Evolutionary conservation across 1,140 invertebrate species (phyloP).

Genomic region (Zaprionus ghesquierei): DNA sequence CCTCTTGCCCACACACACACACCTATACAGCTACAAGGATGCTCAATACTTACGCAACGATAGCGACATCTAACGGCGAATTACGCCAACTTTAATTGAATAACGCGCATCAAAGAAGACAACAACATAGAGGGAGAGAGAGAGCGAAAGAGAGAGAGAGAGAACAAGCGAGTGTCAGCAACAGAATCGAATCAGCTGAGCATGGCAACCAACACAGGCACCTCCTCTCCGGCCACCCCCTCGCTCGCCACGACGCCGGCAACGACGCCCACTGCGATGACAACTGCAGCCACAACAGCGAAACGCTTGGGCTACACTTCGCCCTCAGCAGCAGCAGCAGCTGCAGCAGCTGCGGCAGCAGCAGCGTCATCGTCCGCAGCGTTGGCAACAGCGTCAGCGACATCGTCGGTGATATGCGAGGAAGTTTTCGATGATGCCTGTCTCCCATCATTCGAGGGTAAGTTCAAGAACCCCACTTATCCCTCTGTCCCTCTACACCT

Average conservation of each 20-base stretch:
- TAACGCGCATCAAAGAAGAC: not conserved
- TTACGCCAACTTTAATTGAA: conserved; percentile 14
- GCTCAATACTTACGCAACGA: conserved; percentile 39
- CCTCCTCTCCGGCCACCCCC: conserved; percentile 42
- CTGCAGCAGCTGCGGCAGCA: not conserved
- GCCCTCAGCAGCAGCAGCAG: conserved; percentile 62
- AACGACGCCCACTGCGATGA: conserved; percentile 32
- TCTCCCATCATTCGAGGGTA: conserved; percentile 90
- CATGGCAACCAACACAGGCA: conserved; percentile 49
- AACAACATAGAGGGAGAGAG: not conserved
- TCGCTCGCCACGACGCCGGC: conserved; percentile 45
- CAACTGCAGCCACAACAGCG: conserved; percentile 28
- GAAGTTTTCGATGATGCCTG: conserved; percentile 92
- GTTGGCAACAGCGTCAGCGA: conserved; percentile 46
- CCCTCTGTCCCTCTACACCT: not conserved
- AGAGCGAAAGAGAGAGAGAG: not conserved
- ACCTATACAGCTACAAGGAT: conserved; percentile 4
- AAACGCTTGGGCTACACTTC: conserved; percentile 65
- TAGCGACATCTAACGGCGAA: conserved; percentile 37
- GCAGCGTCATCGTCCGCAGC: not conserved
- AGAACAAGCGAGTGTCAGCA: not conserved
- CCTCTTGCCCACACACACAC: not conserved
- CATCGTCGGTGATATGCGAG: conserved; percentile 87
- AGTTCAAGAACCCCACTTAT: conserved; percentile 34
- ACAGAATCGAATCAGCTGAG: not conserved